A percentile compares a stretch with the other conserved stretches of the same genome.
phyloP scores from a whole-genome alignment of 2,888 invertebrate species.

The Drosophila anomelani region DNA sequence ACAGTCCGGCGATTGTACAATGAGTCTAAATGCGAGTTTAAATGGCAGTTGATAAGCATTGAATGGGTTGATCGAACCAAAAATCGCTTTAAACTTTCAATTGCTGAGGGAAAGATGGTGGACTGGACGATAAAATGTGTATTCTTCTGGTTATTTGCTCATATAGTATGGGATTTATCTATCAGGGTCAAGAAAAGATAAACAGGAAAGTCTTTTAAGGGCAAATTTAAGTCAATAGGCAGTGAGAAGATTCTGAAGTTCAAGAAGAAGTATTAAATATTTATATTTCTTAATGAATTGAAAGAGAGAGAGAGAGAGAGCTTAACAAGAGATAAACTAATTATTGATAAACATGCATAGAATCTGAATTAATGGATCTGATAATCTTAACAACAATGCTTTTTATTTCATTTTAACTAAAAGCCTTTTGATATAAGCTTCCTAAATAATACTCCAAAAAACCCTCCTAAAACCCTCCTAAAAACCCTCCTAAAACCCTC shows the following conservation, averaged over 20 bases:
- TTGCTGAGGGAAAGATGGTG: constrained; percentile 23
- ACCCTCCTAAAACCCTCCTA: background rate
- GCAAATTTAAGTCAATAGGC: background rate
- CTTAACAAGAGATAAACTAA: background rate
- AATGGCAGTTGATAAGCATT: constrained; percentile 54
- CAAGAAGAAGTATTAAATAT: too few relatives aligned
- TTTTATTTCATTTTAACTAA: background rate
- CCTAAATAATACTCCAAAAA: background rate
- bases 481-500: background rate
- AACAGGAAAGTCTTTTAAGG: background rate
- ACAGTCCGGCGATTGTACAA: constrained; percentile 46
- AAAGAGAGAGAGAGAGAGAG: background rate
- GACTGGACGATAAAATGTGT: background rate
- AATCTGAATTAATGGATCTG: background rate
- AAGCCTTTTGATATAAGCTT: background rate
- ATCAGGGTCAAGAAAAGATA: background rate
- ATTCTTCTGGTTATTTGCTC: background rate
- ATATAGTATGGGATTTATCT: background rate
- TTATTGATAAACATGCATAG: too few relatives aligned
- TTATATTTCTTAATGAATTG: background rate
- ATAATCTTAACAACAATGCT: background rate
- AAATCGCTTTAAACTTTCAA: constrained; percentile 38
- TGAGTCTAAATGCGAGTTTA: constrained; percentile 53
- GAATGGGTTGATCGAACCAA: constrained; percentile 40
- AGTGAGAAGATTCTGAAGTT: background rate